These are phyloP conservation scores for Mesochorus sp. DNA, from an alignment of 2,888 invertebrate genomes.

Conservation along the genomic window DNA sequence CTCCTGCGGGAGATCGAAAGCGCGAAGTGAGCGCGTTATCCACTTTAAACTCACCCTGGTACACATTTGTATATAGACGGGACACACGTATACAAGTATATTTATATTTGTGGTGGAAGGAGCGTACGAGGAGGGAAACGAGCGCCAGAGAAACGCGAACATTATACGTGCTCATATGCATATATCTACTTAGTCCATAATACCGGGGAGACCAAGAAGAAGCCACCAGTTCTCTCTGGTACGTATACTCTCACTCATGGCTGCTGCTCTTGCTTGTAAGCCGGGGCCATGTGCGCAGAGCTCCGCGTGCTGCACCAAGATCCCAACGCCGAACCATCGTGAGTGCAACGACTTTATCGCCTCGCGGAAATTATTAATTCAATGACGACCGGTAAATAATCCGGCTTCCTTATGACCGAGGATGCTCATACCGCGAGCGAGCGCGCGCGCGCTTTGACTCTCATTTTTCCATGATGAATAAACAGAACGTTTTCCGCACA, in stretches of 20 bases:
- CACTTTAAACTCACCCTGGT: conserved; percentile 18
- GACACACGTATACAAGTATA: background rate
- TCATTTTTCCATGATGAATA: conserved; percentile 37
- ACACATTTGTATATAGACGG: no score
- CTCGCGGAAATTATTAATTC: conserved; percentile 75
- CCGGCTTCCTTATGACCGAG: conserved; percentile 65
- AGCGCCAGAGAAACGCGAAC: background rate
- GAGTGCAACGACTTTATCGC: conserved; percentile 65
- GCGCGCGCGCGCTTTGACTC: conserved; percentile 28
- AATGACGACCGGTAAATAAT: conserved; percentile 67
- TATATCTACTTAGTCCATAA: conserved; percentile 58
- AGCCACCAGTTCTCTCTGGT: conserved; percentile 22
- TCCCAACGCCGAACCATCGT: background rate
- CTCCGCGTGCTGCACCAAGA: conserved; percentile 21
- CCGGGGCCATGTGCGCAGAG: conserved; percentile 19
- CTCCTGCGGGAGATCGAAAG: conserved; percentile 61
- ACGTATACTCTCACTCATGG: conserved; percentile 20
- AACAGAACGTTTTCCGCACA: conserved; percentile 3
- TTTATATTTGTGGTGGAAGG: background rate
- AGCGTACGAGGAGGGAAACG: background rate
- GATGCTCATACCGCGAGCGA: conserved; percentile 37
- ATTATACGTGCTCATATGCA: conserved; percentile 57
- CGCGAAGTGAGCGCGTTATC: conserved; percentile 37
- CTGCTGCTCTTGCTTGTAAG: background rate
- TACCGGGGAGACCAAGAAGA: background rate